A percentile compares a stretch with the other conserved stretches of the same genome.
phyloP scores from a whole-genome alignment of 2,888 invertebrate genomes.

The Drepanosiphum platanoidis region DNA sequence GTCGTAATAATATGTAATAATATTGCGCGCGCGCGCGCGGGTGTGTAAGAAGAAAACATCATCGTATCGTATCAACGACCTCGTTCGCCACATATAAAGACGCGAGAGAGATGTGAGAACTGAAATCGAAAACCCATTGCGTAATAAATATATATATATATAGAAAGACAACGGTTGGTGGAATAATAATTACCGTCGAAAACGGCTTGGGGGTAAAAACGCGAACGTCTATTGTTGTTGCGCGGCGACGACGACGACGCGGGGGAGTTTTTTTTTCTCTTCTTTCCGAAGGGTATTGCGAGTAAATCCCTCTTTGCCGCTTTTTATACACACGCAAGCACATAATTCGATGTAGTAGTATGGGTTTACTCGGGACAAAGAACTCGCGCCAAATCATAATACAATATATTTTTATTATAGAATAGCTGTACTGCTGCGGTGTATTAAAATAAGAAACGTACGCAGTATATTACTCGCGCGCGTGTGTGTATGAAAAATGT shows the following conservation, averaged over 20 bases:
- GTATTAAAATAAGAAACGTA: conserved; percentile 21
- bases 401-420: conserved; percentile 12
- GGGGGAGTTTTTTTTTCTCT: conserved; percentile 33
- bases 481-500: background rate
- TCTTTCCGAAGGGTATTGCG: conserved; percentile 25
- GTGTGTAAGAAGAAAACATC: conserved; percentile 22
- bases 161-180: background rate
- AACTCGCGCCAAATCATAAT: conserved; percentile 33
- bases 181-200: conserved; percentile 39
- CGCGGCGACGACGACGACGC: conserved; percentile 1
- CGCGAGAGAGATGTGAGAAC: conserved; percentile 27
- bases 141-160: too few species aligned
- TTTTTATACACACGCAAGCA: too few species aligned
- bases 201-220: conserved; percentile 54
- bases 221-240: conserved; percentile 8
- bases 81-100: conserved; percentile 23
- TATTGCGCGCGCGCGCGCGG: conserved; percentile 32
- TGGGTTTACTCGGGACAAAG: conserved; percentile 14
- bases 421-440: background rate
- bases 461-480: too few species aligned
- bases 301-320: conserved; percentile 24
- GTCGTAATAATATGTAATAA: conserved; percentile 41
- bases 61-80: conserved; percentile 39
- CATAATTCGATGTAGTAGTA: background rate
- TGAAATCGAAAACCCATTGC: conserved; percentile 53